phyloP scores from a whole-genome alignment of 2,888 invertebrate genomes.

The Cylindroiulus punctatus region DNA sequence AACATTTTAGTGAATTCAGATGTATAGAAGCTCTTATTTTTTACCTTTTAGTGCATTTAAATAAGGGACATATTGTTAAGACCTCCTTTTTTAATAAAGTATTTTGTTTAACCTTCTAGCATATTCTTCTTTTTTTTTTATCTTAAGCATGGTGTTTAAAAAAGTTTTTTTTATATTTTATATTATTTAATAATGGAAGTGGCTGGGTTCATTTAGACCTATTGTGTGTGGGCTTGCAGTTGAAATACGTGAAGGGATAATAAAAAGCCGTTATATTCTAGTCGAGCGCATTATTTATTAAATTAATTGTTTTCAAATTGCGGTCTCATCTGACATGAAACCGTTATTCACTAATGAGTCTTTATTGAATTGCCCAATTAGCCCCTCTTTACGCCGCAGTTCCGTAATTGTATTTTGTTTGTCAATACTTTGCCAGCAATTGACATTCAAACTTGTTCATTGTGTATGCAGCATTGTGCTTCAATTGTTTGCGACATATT shows the following conservation, averaged over 20 bases:
- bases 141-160: too few relatives aligned
- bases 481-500: background rate
- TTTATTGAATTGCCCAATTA: background rate
- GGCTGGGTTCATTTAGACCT: background rate
- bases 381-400: background rate
- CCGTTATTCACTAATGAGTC: background rate
- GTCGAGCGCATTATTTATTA: constrained; percentile 15
- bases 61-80: too few relatives aligned
- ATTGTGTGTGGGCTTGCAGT: background rate
- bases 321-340: constrained; percentile 7
- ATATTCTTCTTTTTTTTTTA: too few relatives aligned
- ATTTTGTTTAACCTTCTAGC: too few relatives aligned
- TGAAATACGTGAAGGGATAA: background rate
- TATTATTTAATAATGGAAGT: constrained; percentile 33
- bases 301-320: constrained; percentile 26
- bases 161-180: too few relatives aligned
- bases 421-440: background rate
- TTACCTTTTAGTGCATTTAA: too few relatives aligned
- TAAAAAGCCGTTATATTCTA: constrained; percentile 2
- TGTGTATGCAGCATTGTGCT: background rate
- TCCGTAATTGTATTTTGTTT: background rate
- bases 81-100: too few relatives aligned
- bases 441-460: background rate
- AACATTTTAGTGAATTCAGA: too few relatives aligned
- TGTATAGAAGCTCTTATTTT: too few relatives aligned